Percentiles rank a stretch among this genome's conserved stretches.
Evolutionary conservation across 2,888 invertebrate genomes (phyloP).

Genomic region (Troides aeacus): DNA sequence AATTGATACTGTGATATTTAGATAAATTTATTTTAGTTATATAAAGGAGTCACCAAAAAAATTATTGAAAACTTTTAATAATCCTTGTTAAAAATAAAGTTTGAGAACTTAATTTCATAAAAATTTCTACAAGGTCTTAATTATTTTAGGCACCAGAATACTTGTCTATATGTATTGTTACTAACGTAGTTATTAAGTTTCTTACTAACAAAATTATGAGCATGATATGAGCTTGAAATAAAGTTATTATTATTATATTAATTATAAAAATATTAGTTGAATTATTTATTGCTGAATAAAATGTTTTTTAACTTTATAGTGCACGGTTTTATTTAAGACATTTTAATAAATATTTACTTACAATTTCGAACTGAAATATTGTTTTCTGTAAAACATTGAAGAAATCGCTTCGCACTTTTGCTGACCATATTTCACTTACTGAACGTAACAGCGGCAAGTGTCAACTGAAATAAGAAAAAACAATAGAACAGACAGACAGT

Average conservation of each 20-base stretch:
- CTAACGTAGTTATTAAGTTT: no score
- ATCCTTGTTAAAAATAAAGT: not conserved
- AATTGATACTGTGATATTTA: not conserved
- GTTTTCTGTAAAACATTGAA: conserved; percentile 60
- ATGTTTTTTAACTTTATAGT: no score
- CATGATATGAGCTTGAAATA: no score
- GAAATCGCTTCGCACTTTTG: conserved; percentile 56
- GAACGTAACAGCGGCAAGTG: conserved; percentile 5
- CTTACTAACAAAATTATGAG: no score
- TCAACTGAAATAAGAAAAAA: conserved; percentile 13
- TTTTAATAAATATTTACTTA: conserved; percentile 13
- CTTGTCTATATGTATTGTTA: no score
- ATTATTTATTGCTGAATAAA: no score
- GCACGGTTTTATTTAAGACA: not conserved
- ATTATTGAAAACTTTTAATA: not conserved
- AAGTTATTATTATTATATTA: no score
- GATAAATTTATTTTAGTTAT: not conserved
- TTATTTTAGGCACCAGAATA: not conserved
- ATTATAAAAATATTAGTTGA: not conserved
- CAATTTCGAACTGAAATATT: conserved; percentile 28
- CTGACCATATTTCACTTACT: conserved; percentile 51
- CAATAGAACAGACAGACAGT: not conserved
- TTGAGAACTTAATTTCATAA: not conserved
- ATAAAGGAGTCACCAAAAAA: not conserved
- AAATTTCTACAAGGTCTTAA: not conserved